Base-by-base conservation (phyloP, 2,113 vertebrate species). In the Hucho hucho region DNA sequence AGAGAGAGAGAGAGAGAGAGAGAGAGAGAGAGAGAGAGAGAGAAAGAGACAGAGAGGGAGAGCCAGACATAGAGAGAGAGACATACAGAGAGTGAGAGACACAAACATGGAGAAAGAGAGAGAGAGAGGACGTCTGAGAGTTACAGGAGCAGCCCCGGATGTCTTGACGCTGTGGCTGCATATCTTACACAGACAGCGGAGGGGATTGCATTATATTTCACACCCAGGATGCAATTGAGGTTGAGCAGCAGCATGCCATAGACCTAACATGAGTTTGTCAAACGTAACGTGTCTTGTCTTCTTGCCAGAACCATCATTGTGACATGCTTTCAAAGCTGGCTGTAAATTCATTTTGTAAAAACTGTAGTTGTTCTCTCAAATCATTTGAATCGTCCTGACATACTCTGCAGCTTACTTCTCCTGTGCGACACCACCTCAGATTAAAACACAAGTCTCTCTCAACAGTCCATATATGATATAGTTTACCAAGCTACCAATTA, bases 121-220 rank as follows among this genome's bases (percentile, higher is more conserved):
- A 24, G n/a, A 20, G 1, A 69, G 43, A 37, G 7, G 18, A 25
- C 1, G 28, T 28, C 59, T 20, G 22, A 65, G 58, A 56, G 64
- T 70, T 75, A 61, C 29, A 65, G 49, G 70, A 71, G 67, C 49
- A 22, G 22, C 18, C 66, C 37, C n/a, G 1, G 43, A 43, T 58
- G n/a, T 58, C 61, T 49, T 70, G 72, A 64, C 70, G 47, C 73
- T 26, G 13, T 6, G 4, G 28, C 77, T 68, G 73, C 77, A 77
- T 75, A 72, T 74, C 72, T 79, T 74, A 77, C 72, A 70, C 75
- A 83, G 71, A 64, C 74, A 68, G 67, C 32, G 28, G 74, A 28
- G 72, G 69, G 70, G 77, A 68, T 79, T 72, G 69, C 71, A 76
- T 74, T 66, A 68, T 72, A 77, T 77, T 83, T 79, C 81, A 79